Evolutionary conservation across 2,113 vertebrate genomes (phyloP).

Genomic region (Corydoras maculifer): DNA sequence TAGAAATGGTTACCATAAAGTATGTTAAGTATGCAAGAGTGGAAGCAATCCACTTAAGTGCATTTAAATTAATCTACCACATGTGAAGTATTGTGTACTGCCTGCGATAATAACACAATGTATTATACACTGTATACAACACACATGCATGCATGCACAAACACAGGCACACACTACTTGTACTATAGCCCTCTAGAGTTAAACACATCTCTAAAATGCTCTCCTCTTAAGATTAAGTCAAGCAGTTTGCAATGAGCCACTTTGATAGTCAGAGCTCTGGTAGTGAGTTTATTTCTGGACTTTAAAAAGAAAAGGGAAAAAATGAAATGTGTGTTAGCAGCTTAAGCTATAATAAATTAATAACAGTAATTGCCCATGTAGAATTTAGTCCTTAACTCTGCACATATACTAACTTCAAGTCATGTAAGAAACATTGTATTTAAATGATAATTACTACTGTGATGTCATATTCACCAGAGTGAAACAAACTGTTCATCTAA

Average conservation of each 20-base stretch:
- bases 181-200: neutral
- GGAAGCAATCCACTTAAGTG: constrained; percentile 19
- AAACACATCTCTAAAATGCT: constrained; percentile 3
- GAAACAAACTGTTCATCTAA: too few species aligned
- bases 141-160: neutral
- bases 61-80: constrained; percentile 4
- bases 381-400: too few species aligned
- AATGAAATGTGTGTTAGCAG: too few species aligned
- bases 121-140: neutral
- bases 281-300: neutral
- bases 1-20: too few species aligned
- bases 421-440: too few species aligned
- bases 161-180: neutral
- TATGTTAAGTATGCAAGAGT: constrained; percentile 1
- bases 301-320: neutral
- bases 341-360: too few species aligned
- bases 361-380: too few species aligned
- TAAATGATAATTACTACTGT: too few species aligned
- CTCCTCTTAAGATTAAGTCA: neutral
- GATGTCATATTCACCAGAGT: too few species aligned
- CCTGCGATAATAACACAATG: neutral
- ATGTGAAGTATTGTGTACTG: neutral
- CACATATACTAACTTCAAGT: too few species aligned
- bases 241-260: constrained; percentile 5
- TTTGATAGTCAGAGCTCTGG: neutral